Conservation (phyloP, 2,113 vertebrate species). For the Hippoglossus stenolepis region DNA sequence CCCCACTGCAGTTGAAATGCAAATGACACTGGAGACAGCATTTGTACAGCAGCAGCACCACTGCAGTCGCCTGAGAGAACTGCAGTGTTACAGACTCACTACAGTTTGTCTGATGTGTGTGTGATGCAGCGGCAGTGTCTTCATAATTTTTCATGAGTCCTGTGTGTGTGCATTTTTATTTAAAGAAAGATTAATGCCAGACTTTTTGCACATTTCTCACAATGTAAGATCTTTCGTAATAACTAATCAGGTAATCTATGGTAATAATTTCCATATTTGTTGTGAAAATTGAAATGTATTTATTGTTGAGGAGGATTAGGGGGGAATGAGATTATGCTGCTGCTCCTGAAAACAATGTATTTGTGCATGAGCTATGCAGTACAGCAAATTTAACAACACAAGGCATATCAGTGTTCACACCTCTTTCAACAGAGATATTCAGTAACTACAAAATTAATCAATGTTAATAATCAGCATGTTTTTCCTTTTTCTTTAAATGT, state of each 20-base stretch:
- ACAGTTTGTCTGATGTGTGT: constrained; percentile 9
- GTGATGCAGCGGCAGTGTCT: constrained; percentile 12
- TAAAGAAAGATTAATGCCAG: background rate
- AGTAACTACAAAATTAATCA: too few relatives aligned
- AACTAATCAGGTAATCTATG: background rate
- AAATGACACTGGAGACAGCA: constrained; percentile 60
- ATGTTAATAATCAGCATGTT: background rate
- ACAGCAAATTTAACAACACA: background rate
- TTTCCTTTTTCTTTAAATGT: background rate
- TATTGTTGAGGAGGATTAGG: constrained; percentile 12
- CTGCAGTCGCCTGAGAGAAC: constrained; percentile 73
- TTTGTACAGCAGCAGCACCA: constrained; percentile 78
- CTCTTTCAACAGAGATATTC: background rate
- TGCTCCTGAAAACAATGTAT: constrained; percentile 16
- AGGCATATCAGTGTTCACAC: background rate
- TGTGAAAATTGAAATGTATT: constrained; percentile 19
- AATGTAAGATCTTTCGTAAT: background rate
- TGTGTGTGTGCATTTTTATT: constrained; percentile 5
- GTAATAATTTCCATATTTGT: too few relatives aligned
- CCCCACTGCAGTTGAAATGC: constrained; percentile 70
- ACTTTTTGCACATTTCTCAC: background rate
- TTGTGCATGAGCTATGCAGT: constrained; percentile 14
- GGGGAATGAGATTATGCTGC: constrained; percentile 8
- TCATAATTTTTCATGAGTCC: background rate
- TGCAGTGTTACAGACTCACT: constrained; percentile 53